These are phyloP conservation scores for Phylloscopus trochiloides DNA, from an alignment of 2,113 vertebrate species.

Conservation along the genomic window DNA sequence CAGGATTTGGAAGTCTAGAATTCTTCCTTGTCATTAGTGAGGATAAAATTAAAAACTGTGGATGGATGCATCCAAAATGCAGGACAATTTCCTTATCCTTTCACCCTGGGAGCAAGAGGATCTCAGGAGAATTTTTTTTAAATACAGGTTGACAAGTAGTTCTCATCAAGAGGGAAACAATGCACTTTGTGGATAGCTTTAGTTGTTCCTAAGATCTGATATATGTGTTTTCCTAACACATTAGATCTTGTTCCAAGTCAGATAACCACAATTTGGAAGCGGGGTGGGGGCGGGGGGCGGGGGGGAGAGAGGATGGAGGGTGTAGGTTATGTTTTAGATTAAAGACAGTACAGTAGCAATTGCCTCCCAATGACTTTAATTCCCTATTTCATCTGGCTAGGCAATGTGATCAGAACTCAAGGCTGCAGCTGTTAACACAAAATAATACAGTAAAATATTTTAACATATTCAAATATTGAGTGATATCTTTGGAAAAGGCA, in stretches of 20 bases:
- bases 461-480: conserved; percentile 5
- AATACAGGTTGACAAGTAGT: not conserved
- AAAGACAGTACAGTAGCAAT: not conserved
- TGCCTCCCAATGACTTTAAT: not conserved
- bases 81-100: not conserved
- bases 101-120: not conserved
- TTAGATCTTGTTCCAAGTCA: not conserved
- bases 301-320: fast-evolving
- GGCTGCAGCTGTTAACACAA: not conserved
- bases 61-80: not conserved
- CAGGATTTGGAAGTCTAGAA: not conserved
- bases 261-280: not conserved
- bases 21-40: not conserved
- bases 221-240: not conserved
- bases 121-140: not conserved
- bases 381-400: not conserved
- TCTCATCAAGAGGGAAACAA: not conserved
- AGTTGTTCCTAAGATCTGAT: not conserved
- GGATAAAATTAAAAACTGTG: not conserved
- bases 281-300: fast-evolving
- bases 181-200: not conserved
- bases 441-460: not conserved
- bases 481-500: conserved; percentile 7
- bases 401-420: not conserved
- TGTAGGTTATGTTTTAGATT: not conserved